These are phyloP conservation scores for Girardinus metallicus DNA, from an alignment of 2,797 vertebrate genomes.

Conservation along the genomic window DNA sequence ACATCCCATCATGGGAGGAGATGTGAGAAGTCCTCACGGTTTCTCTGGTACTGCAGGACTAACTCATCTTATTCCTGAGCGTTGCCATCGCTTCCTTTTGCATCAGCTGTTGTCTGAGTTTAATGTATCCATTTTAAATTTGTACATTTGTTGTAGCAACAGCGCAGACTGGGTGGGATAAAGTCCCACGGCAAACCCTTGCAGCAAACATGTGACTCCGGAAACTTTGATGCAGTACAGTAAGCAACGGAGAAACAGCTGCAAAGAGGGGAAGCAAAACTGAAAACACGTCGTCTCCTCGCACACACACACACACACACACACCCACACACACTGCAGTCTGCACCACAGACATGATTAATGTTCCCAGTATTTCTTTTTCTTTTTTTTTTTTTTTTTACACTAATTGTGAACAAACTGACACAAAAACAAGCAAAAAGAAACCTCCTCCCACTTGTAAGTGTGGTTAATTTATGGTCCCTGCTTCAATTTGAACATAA, in stretches of 20 bases:
- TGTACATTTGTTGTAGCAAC: conserved; percentile 1
- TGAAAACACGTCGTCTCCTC: conserved; percentile 12
- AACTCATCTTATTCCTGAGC: no score
- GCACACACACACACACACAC: not conserved
- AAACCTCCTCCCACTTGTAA: not conserved
- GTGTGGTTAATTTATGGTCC: not conserved
- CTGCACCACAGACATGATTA: conserved; percentile 1
- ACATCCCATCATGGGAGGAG: not conserved
- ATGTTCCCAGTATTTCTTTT: not conserved
- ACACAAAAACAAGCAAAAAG: not conserved
- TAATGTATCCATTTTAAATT: conserved; percentile 1
- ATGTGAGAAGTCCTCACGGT: not conserved
- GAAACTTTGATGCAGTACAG: conserved; percentile 22
- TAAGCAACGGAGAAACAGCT: conserved; percentile 13
- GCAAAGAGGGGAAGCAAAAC: conserved; percentile 47
- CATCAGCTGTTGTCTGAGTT: not conserved
- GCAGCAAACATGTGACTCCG: conserved; percentile 33
- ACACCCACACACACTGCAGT: not conserved
- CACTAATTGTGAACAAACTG: not conserved
- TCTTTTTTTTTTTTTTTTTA: not conserved
- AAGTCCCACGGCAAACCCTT: conserved; percentile 32
- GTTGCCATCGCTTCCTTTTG: not conserved
- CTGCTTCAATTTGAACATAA: conserved; percentile 4
- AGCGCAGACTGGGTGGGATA: conserved; percentile 1
- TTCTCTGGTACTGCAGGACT: not conserved